phyloP scores from a whole-genome alignment of 2,797 vertebrate species.

The Varecia variegata region DNA sequence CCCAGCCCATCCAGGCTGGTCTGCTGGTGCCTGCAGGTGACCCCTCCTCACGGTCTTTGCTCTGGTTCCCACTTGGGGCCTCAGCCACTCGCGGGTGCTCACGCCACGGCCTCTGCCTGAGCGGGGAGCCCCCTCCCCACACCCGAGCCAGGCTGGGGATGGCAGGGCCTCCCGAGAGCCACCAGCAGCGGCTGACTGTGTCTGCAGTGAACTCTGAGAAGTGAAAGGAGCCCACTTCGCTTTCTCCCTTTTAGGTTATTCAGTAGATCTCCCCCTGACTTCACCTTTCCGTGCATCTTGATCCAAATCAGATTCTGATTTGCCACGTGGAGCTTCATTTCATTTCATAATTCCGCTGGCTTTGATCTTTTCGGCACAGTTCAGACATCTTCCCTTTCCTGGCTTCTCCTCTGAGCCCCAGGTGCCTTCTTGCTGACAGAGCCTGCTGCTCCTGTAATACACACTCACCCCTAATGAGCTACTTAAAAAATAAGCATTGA shows the following conservation, averaged over 20 bases:
- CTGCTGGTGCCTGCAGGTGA: accelerated
- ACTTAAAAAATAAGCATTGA: conserved; percentile 62
- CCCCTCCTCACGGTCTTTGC: not conserved
- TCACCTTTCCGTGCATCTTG: not conserved
- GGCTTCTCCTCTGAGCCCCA: not conserved
- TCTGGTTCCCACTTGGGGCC: accelerated
- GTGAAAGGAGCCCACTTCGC: not conserved
- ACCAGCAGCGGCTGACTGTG: not conserved
- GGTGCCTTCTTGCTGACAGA: conserved; percentile 14
- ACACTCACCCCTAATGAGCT: conserved; percentile 70
- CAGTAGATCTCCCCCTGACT: accelerated
- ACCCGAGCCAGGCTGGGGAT: accelerated
- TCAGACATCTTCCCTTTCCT: not conserved
- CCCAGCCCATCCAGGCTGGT: accelerated
- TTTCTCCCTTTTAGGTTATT: not conserved
- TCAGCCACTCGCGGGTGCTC: accelerated
- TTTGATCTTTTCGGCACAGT: not conserved
- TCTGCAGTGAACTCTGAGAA: not conserved
- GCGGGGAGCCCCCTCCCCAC: accelerated
- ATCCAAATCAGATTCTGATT: not conserved
- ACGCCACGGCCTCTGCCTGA: accelerated
- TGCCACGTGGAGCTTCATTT: not conserved
- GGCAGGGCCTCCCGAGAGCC: not conserved
- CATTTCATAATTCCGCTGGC: not conserved
- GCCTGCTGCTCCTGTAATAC: not conserved